Evolutionary conservation across 2,888 invertebrate genomes (phyloP).

Genomic region (Lasiommata megera): DNA sequence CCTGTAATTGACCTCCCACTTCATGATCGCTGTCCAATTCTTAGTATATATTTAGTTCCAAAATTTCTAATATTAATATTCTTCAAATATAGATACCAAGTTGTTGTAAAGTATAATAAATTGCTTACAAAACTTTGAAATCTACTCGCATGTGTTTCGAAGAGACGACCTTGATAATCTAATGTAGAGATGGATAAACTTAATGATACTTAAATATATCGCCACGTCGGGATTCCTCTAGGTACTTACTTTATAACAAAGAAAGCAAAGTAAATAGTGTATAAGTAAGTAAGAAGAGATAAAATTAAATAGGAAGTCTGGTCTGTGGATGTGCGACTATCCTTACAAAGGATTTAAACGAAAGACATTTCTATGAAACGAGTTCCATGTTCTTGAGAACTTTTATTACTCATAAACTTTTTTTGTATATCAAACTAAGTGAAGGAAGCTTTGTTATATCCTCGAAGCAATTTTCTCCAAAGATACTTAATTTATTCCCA

Average conservation of each 20-base stretch:
- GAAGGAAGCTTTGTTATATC: neutral
- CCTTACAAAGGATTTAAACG: neutral
- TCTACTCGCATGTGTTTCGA: neutral
- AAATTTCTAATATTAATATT: too few species aligned
- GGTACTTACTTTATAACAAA: neutral
- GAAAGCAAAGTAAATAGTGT: conserved; percentile 1
- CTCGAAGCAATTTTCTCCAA: neutral
- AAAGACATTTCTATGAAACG: neutral
- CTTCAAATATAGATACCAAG: too few species aligned
- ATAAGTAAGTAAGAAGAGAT: neutral
- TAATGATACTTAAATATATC: neutral
- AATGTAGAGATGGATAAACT: conserved; percentile 1
- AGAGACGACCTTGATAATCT: neutral
- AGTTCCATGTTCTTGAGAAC: neutral
- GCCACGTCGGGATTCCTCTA: neutral
- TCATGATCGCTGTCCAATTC: too few species aligned
- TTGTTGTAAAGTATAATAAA: too few species aligned
- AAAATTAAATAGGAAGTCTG: neutral
- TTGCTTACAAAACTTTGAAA: neutral
- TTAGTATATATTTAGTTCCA: neutral
- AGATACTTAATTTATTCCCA: too few species aligned
- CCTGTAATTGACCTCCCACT: too few species aligned
- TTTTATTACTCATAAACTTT: neutral
- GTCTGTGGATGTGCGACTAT: neutral
- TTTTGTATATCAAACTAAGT: neutral